These are phyloP conservation scores for Bungarus multicinctus DNA, from an alignment of 2,113 vertebrate genomes.

Conservation along the genomic window DNA sequence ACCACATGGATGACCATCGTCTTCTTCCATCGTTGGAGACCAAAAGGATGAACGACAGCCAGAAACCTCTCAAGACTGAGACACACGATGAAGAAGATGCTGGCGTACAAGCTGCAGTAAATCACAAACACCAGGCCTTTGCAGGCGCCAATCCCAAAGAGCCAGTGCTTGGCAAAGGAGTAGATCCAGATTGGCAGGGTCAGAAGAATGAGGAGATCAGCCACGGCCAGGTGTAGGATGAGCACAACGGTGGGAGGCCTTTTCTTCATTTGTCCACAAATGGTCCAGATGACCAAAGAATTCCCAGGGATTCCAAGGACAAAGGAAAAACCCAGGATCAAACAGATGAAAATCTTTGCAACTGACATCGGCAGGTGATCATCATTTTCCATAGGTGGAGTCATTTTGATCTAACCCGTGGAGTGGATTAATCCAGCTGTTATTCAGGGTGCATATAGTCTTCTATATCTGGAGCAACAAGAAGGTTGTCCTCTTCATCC, in stretches of 20 bases:
- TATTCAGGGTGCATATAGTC: background rate
- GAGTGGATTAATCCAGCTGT: accelerated
- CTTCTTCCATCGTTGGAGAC: conserved; percentile 50
- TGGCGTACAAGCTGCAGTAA: conserved; percentile 70
- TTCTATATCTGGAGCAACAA: background rate
- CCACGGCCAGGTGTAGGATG: conserved; percentile 70
- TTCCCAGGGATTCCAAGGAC: conserved; percentile 70
- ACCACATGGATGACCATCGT: conserved; percentile 33
- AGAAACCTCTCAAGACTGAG: conserved; percentile 70
- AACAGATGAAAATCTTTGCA: conserved; percentile 44
- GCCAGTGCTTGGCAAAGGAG: conserved; percentile 62
- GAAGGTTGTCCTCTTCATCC: background rate
- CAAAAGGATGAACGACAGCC: conserved; percentile 67
- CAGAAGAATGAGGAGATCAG: conserved; percentile 68
- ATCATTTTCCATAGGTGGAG: conserved; percentile 27
- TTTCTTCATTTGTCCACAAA: conserved; percentile 57
- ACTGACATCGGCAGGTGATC: background rate
- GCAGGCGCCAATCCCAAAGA: conserved; percentile 58
- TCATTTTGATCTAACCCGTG: conserved; percentile 39
- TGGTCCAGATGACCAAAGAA: conserved; percentile 60
- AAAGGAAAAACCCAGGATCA: conserved; percentile 58
- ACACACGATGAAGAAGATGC: conserved; percentile 68
- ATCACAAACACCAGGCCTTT: conserved; percentile 62
- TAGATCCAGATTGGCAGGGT: conserved; percentile 73
- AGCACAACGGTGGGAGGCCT: conserved; percentile 63